Conservation (phyloP, 2,888 invertebrate species). For the Catocala fraxini region DNA sequence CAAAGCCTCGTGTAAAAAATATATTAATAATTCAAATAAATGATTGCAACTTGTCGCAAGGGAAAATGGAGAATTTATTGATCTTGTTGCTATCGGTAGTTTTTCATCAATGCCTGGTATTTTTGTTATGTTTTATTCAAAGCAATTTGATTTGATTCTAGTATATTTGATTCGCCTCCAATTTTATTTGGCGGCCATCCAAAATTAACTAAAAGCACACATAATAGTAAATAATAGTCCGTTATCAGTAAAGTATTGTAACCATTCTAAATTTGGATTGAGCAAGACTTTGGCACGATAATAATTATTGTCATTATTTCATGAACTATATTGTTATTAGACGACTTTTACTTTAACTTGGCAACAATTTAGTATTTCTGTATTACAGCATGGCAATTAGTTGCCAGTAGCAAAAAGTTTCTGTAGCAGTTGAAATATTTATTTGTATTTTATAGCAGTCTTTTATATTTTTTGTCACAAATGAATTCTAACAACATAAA, state of each 20-base stretch:
- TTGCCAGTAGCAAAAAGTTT: too few species aligned
- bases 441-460: background rate
- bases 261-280: constrained; percentile 18
- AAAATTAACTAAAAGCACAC: constrained; percentile 29
- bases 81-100: background rate
- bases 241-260: constrained; percentile 26
- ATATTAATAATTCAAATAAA: too few species aligned
- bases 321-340: background rate
- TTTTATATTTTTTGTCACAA: constrained; percentile 46
- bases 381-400: background rate
- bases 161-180: constrained; percentile 36
- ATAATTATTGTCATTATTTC: too few species aligned
- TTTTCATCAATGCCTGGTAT: constrained; percentile 2
- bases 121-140: constrained; percentile 26
- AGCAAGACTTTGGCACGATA: background rate
- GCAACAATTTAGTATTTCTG: background rate
- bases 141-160: constrained; percentile 10
- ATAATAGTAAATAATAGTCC: constrained; percentile 10
- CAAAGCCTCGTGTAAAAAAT: too few species aligned
- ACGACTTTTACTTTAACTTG: background rate
- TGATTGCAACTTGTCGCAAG: too few species aligned
- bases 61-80: too few species aligned
- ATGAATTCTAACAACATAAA: constrained; percentile 33
- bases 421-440: background rate
- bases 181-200: constrained; percentile 39